A percentile compares a stretch with the other conserved stretches of the same genome.
These are phyloP conservation scores for Platycercus adscitus DNA, from an alignment of 2,113 vertebrate genomes.

Conservation along the genomic window DNA sequence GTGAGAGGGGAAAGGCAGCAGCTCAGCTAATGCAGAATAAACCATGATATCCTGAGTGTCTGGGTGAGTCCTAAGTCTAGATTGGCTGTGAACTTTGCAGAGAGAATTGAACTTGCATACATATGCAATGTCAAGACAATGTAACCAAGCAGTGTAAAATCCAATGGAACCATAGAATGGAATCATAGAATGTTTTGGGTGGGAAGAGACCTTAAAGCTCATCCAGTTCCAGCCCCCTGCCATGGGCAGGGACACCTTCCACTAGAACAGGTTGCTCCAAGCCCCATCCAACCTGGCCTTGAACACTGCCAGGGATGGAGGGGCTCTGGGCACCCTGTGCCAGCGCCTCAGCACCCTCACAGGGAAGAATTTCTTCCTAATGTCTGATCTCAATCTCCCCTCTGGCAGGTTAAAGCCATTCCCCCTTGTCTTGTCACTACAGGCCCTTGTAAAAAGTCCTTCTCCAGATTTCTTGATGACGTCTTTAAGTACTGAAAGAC, in stretches of 20 bases:
- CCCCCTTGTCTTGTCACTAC: background rate
- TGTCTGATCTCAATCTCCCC: background rate
- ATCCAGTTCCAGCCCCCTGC: background rate
- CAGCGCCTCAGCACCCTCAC: background rate
- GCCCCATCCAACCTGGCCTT: background rate
- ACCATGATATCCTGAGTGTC: background rate
- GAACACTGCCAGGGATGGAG: background rate
- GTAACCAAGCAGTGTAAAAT: background rate
- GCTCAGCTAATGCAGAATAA: background rate
- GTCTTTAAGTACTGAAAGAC: background rate
- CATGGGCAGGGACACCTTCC: background rate
- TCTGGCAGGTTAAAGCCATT: background rate
- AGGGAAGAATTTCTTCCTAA: background rate
- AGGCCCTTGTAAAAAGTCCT: background rate
- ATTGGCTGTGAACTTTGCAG: background rate
- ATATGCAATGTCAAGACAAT: accelerated
- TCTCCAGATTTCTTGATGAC: background rate
- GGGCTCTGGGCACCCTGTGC: background rate
- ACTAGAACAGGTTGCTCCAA: background rate
- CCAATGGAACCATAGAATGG: background rate
- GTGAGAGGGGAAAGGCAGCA: background rate
- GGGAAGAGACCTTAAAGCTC: background rate
- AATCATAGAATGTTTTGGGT: background rate
- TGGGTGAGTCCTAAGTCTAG: background rate
- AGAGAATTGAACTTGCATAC: background rate